phyloP scores from a whole-genome alignment of 2,113 vertebrate genomes.

The Piaya cayana region DNA sequence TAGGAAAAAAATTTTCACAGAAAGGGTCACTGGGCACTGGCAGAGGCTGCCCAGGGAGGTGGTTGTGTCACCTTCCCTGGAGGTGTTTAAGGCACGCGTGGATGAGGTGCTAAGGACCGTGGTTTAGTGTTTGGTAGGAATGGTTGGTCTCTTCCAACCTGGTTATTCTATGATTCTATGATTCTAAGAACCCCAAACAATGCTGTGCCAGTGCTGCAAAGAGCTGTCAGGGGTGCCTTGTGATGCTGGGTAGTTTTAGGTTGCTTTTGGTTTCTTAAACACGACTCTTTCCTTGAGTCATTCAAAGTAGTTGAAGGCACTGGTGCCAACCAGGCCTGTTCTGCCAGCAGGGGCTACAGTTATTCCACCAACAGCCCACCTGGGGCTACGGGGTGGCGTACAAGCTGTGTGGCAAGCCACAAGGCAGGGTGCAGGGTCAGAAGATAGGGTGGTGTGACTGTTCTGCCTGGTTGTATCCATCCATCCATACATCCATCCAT shows the following conservation, averaged over 20 bases:
- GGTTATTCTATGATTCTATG: no score
- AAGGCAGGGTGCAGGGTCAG: not conserved
- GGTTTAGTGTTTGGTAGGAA: no score
- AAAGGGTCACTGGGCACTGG: no score
- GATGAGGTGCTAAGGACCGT: no score
- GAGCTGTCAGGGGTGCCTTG: rapidly evolving
- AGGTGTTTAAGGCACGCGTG: no score
- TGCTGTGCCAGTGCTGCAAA: rapidly evolving
- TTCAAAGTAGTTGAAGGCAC: not conserved
- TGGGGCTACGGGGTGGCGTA: rapidly evolving
- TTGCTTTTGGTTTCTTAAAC: not conserved
- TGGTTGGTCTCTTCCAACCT: no score
- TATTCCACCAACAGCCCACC: no score
- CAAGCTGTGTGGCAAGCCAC: not conserved
- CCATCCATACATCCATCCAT: not conserved
- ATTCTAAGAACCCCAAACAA: rapidly evolving
- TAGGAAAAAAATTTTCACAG: no score
- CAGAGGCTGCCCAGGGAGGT: no score
- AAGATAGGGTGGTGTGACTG: not conserved
- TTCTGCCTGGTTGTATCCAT: not conserved
- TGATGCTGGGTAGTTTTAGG: rapidly evolving
- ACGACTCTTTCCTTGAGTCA: not conserved
- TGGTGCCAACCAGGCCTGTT: not conserved
- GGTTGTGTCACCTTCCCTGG: no score
- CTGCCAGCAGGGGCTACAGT: not conserved